Percentiles rank a stretch among this genome's conserved stretches.
These are phyloP conservation scores for Eupeodes corollae DNA, from an alignment of 1,140 invertebrate species.

Conservation along the genomic window DNA sequence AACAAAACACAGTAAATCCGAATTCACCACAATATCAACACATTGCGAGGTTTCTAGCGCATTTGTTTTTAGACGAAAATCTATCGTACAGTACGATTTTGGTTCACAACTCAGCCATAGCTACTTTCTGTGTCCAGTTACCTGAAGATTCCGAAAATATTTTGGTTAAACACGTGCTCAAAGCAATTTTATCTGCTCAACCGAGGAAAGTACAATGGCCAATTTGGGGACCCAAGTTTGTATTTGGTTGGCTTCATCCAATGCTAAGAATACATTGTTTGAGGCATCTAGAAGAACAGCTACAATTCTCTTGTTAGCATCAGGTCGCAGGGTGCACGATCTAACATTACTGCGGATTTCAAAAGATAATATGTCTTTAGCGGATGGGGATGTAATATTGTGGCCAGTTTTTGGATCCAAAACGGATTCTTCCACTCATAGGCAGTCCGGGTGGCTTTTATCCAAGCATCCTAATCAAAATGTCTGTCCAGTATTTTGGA, in stretches of 20 bases:
- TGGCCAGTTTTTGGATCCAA: constrained; percentile 31
- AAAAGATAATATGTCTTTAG: constrained; percentile 9
- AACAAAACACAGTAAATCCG: constrained; percentile 10
- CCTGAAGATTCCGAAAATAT: constrained; percentile 8
- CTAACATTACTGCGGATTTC: constrained; percentile 19
- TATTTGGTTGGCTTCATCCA: constrained; percentile 8
- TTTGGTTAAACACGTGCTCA: constrained; percentile 15
- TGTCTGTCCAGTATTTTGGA: constrained; percentile 13
- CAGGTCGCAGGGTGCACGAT: constrained; percentile 29
- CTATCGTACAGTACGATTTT: no score
- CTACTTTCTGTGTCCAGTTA: constrained; percentile 4
- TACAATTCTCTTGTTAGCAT: constrained; percentile 18
- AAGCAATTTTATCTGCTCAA: constrained; percentile 12
- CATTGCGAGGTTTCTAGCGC: not conserved
- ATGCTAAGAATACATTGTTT: constrained; percentile 8
- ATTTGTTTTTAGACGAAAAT: no score
- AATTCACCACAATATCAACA: constrained; percentile 3
- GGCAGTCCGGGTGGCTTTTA: constrained; percentile 29
- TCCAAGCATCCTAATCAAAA: constrained; percentile 7
- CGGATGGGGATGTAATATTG: constrained; percentile 13
- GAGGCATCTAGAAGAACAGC: constrained; percentile 19
- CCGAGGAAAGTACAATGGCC: constrained; percentile 8
- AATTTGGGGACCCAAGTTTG: constrained; percentile 6
- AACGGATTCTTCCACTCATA: constrained; percentile 17
- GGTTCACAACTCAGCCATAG: no score